Evolutionary conservation across 1,140 invertebrate genomes (phyloP), one percentile per base, ranked within the genome.

Genomic region (Hermatobates lingyangjiaoensis): DNA sequence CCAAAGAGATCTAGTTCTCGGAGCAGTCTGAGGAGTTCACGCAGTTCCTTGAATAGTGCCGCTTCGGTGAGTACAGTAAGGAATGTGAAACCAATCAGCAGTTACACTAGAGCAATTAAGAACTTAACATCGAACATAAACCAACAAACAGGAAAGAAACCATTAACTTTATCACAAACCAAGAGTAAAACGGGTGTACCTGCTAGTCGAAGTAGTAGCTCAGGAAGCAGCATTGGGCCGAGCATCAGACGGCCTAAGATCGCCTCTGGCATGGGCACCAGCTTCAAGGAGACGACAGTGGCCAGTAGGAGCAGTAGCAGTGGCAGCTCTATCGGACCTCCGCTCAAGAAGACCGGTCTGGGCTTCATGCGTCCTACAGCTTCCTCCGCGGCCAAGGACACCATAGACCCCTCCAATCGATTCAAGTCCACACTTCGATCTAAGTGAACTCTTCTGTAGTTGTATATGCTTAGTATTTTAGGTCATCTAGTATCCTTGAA

Each of bases 41-140:
- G 80, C 3, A 87, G 83, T 57, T 87, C 84, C 0, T 68, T 88
- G 24, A 87, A 85, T 58, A 86, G 83, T 61, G 75, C 81, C 1
- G 79, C 77, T 0, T 87, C 84, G 3, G 80, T 84, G 0, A 80
- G 81, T 57, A 86, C 83, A 0, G 83, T 87, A 0, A 71, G 79
- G 52, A 76, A 78, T 45, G 70, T 78, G 20, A 71, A 74, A 1
- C 63, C 68, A 0, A 66, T 65, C n/a, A 51, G 54, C 18, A 61
- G 55, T 5, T 64, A 64, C 20, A 63, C 63, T 2, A 57, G 58
- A 23, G 62, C 63, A 18, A 62, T 64, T 44, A 60, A 66, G 51
- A 55, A 56, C 27, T 28, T 63, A 20, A 61, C 63, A 42, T 59
- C 61, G 39, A 60, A 62, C 53, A 30, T 66, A 39, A 42, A 60